phyloP scores from a whole-genome alignment of 2,888 invertebrate species.

The Tipula confusa region DNA sequence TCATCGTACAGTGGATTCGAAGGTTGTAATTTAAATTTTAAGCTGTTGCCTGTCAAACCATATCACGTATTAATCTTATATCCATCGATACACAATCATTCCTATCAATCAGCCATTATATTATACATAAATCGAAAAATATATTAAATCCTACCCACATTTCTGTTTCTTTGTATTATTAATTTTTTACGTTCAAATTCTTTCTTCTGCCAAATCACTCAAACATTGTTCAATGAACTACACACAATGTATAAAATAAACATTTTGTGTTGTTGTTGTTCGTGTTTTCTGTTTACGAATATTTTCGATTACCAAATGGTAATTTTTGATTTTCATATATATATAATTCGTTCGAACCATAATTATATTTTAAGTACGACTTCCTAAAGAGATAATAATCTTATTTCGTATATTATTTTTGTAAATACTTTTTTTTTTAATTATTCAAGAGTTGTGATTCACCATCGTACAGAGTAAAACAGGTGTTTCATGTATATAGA shows the following conservation, averaged over 20 bases:
- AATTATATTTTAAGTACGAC: not conserved
- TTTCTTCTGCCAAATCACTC: constrained; percentile 20
- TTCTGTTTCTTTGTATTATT: not conserved
- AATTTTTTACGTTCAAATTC: not conserved
- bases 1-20: no score
- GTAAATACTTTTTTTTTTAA: not conserved
- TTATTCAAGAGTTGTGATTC: not conserved
- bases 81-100: not conserved
- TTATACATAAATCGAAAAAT: not conserved
- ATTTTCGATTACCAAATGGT: constrained; percentile 10
- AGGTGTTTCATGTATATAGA: constrained; percentile 5
- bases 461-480: not conserved
- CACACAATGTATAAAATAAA: not conserved
- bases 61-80: not conserved
- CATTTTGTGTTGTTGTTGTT: not conserved
- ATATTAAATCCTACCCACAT: not conserved
- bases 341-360: not conserved
- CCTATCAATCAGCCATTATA: constrained; percentile 1
- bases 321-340: not conserved
- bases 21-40: no score
- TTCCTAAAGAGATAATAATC: constrained; percentile 20
- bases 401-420: not conserved
- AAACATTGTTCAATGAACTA: constrained; percentile 25
- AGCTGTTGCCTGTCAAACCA: not conserved
- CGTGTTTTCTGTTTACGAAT: not conserved